Percentiles rank a stretch among this genome's conserved stretches.
phyloP scores from a whole-genome alignment of 2,797 vertebrate species.

The Glyptemys insculpta region DNA sequence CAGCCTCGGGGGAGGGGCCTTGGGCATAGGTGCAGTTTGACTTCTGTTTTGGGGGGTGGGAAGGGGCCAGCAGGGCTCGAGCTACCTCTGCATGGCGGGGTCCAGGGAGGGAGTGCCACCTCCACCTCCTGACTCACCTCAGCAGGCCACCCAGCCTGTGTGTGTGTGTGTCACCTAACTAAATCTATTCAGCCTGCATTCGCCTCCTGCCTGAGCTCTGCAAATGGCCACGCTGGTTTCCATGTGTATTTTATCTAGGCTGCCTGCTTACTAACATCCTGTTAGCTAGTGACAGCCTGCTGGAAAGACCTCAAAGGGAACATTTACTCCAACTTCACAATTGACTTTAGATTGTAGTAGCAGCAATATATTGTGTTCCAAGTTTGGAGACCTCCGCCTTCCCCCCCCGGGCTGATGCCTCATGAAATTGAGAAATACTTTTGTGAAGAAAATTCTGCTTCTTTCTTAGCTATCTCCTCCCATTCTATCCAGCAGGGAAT shows the following conservation, averaged over 20 bases:
- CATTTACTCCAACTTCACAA: neutral
- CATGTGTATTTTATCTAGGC: constrained; percentile 27
- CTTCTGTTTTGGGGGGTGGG: no score
- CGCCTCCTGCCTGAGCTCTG: neutral
- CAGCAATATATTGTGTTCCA: neutral
- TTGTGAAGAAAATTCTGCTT: neutral
- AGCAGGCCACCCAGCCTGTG: no score
- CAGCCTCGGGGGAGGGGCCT: no score
- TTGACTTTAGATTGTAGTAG: neutral
- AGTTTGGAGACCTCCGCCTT: neutral
- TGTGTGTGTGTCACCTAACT: neutral
- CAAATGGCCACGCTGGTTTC: constrained; percentile 31
- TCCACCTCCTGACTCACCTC: no score
- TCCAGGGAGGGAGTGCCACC: no score
- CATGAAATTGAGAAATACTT: constrained; percentile 14
- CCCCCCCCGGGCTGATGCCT: neutral
- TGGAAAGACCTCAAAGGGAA: constrained; percentile 38
- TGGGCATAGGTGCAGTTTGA: no score
- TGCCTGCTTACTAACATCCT: constrained; percentile 40
- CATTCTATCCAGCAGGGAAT: neutral
- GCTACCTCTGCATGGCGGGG: no score
- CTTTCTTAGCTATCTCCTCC: neutral
- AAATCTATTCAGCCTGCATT: constrained; percentile 14
- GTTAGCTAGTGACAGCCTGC: constrained; percentile 18
- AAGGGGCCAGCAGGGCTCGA: no score